These are phyloP conservation scores for Protosalanx chinensis DNA, from an alignment of 2,797 vertebrate genomes.

Conservation along the genomic window DNA sequence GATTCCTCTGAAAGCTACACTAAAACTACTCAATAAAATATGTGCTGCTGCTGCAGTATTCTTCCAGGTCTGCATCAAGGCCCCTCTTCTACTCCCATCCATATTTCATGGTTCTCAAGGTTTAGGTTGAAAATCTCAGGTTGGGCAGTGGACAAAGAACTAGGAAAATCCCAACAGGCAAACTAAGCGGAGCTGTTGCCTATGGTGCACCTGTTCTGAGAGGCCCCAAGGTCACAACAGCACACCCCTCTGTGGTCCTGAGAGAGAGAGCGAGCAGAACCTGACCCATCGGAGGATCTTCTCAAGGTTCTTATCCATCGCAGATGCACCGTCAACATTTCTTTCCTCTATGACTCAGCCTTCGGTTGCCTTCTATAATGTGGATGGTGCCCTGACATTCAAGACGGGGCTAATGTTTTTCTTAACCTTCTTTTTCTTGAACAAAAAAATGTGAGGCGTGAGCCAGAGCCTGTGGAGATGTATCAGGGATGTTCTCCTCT, in stretches of 20 bases:
- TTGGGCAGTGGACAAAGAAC: conserved; percentile 21
- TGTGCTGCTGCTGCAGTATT: conserved; percentile 65
- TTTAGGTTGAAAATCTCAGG: conserved; percentile 61
- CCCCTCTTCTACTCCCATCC: conserved; percentile 62
- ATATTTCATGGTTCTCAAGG: conserved; percentile 69
- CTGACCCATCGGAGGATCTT: no score
- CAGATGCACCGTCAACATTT: no score
- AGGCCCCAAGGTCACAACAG: no score
- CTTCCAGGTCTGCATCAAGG: conserved; percentile 64
- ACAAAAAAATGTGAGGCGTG: background rate
- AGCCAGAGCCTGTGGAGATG: background rate
- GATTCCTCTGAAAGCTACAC: conserved; percentile 54
- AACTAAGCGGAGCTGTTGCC: conserved; percentile 7
- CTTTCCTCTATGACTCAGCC: no score
- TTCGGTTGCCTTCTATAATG: no score
- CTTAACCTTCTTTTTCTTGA: background rate
- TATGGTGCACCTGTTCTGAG: no score
- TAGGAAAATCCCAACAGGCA: conserved; percentile 42
- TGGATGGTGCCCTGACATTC: no score
- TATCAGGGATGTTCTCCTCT: background rate
- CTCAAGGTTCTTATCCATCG: no score
- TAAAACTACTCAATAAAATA: conserved; percentile 74
- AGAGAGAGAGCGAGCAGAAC: no score
- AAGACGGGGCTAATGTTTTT: no score
- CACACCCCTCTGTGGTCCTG: no score